Evolutionary conservation across 2,113 vertebrate species (phyloP).

Genomic region (Burhinus bistriatus): DNA sequence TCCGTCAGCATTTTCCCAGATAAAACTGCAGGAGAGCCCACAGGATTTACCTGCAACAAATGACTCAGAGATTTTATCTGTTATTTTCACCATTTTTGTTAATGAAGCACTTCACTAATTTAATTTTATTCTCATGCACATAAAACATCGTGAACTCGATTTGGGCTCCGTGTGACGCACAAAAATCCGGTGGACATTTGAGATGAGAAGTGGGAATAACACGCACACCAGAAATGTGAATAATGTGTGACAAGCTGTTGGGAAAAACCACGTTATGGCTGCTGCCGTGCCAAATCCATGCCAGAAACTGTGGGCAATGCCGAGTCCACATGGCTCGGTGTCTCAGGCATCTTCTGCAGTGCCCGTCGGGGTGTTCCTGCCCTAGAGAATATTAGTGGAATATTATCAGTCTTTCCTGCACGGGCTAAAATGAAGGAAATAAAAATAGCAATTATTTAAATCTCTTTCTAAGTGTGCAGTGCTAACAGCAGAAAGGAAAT

Average conservation of each 20-base stretch:
- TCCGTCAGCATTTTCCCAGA: background rate
- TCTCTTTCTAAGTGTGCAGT: accelerated
- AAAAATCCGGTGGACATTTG: accelerated
- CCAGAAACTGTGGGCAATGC: accelerated
- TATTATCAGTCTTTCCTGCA: background rate
- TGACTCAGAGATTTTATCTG: background rate
- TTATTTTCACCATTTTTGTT: background rate
- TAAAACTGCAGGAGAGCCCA: background rate
- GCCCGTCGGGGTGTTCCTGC: background rate
- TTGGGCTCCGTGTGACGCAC: accelerated
- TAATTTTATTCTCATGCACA: background rate
- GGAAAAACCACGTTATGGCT: accelerated
- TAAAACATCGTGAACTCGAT: accelerated
- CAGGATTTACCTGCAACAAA: background rate
- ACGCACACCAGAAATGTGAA: accelerated
- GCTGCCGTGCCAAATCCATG: accelerated
- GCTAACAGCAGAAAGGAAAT: accelerated
- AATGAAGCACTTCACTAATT: background rate
- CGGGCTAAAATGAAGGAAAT: background rate
- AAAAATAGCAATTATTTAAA: background rate
- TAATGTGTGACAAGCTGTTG: accelerated
- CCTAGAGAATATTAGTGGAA: background rate
- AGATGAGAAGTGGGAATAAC: background rate
- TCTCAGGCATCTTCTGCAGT: background rate
- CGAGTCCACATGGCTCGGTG: accelerated